These are phyloP conservation scores for Fistularia tabacaria DNA, from an alignment of 2,797 vertebrate species.

Conservation along the genomic window DNA sequence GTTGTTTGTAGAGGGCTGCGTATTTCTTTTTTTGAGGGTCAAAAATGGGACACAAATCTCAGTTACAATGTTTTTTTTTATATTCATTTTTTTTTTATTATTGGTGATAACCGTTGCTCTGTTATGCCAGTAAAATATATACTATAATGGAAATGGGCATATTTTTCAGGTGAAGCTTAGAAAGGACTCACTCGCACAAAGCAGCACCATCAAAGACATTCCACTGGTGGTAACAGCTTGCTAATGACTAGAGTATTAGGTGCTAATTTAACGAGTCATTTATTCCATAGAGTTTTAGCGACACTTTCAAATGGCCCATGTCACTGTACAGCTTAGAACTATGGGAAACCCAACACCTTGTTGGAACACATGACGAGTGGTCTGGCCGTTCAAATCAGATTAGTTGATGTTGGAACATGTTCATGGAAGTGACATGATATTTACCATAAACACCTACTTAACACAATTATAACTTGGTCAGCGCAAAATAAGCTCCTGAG, in stretches of 20 bases:
- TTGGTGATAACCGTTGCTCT: constrained; percentile 1
- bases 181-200: constrained; percentile 44
- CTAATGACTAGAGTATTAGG: constrained; percentile 71
- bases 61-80: background rate
- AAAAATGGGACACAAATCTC: constrained; percentile 18
- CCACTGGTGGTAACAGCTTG: constrained; percentile 60
- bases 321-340: constrained; percentile 67
- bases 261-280: constrained; percentile 74
- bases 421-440: constrained; percentile 61
- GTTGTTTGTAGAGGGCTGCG: constrained; percentile 13
- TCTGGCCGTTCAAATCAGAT: constrained; percentile 69
- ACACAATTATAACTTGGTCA: constrained; percentile 30
- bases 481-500: constrained; percentile 28
- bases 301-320: constrained; percentile 67
- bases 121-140: constrained; percentile 23
- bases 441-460: constrained; percentile 65
- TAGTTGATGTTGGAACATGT: constrained; percentile 44
- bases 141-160: constrained; percentile 22
- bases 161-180: constrained; percentile 42
- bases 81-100: constrained; percentile 9
- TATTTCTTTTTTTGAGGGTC: constrained; percentile 4
- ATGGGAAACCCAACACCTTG: constrained; percentile 70
- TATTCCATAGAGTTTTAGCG: constrained; percentile 71
- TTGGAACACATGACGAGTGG: constrained; percentile 63
- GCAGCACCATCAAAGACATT: constrained; percentile 71